Evolutionary conservation across 2,888 invertebrate genomes (phyloP).

Genomic region (Dynastes tityus): DNA sequence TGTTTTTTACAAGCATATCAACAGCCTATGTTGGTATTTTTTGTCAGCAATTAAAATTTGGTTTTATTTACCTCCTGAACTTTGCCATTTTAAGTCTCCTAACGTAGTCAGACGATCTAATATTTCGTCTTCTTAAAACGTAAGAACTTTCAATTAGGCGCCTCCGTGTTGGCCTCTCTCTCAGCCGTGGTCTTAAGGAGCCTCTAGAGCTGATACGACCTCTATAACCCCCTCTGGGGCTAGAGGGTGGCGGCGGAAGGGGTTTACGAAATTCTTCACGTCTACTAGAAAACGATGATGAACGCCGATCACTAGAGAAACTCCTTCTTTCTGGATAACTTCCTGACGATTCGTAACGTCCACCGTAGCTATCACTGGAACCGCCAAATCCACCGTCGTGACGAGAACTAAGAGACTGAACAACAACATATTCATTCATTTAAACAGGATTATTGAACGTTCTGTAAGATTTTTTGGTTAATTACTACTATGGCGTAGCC

Average conservation of each 20-base stretch:
- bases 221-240: slow-evolving; percentile 65
- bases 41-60: slow-evolving; percentile 52
- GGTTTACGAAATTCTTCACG: slow-evolving; percentile 69
- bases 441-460: slow-evolving; percentile 45
- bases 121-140: slow-evolving; percentile 73
- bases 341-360: slow-evolving; percentile 75
- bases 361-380: slow-evolving; percentile 74
- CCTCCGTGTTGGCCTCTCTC: slow-evolving; percentile 74
- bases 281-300: slow-evolving; percentile 62
- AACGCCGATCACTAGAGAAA: slow-evolving; percentile 71
- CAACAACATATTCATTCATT: slow-evolving; percentile 59
- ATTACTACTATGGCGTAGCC: slow-evolving; percentile 50
- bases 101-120: slow-evolving; percentile 66
- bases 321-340: slow-evolving; percentile 74
- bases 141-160: slow-evolving; percentile 75
- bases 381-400: slow-evolving; percentile 70
- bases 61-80: slow-evolving; percentile 70
- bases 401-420: slow-evolving; percentile 69
- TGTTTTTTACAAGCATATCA: slow-evolving; percentile 51
- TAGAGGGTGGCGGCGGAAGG: slow-evolving; percentile 61
- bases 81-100: slow-evolving; percentile 69
- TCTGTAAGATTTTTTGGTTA: slow-evolving; percentile 44
- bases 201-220: slow-evolving; percentile 70
- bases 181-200: slow-evolving; percentile 69
- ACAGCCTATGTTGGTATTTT: slow-evolving; percentile 46